A percentile compares a stretch with the other conserved stretches of the same genome.
Evolutionary conservation across 2,888 invertebrate genomes (phyloP).

Genomic region (Lepidonotus clava): DNA sequence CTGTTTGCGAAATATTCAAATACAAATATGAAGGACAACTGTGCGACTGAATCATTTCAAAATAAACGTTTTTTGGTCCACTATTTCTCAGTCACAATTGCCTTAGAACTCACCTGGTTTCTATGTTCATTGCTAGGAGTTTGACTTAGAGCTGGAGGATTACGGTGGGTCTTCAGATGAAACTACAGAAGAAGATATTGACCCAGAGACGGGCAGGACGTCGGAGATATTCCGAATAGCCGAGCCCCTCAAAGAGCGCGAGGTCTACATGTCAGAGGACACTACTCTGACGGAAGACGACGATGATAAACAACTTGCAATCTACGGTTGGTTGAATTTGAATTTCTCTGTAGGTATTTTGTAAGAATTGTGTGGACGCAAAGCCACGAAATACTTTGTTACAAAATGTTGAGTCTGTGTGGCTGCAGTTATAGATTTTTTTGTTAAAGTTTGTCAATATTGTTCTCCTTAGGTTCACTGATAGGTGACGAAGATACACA

Average conservation of each 20-base stretch:
- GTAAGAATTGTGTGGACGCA: too few species aligned
- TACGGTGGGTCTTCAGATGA: conserved; percentile 48
- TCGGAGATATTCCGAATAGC: conserved; percentile 56
- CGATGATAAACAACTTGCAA: conserved; percentile 37
- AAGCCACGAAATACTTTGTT: too few species aligned
- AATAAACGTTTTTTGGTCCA: too few species aligned
- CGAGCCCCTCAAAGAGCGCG: conserved; percentile 49
- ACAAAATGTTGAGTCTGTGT: too few species aligned
- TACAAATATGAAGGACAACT: too few species aligned
- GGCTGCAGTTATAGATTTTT: too few species aligned
- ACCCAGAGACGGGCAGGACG: conserved; percentile 52
- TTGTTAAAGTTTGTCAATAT: not conserved
- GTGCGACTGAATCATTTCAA: too few species aligned
- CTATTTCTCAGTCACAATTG: too few species aligned
- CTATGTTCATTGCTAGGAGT: conserved; percentile 46
- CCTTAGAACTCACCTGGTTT: too few species aligned
- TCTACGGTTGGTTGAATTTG: conserved; percentile 3
- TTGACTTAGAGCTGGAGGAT: conserved; percentile 56
- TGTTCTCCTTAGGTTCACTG: conserved; percentile 8
- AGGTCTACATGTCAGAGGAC: not conserved
- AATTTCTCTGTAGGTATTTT: not conserved
- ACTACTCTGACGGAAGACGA: not conserved
- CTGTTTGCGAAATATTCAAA: too few species aligned
- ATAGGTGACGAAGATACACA: conserved; percentile 60
- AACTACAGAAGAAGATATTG: conserved; percentile 6